phyloP scores from a whole-genome alignment of 2,888 invertebrate species.

The Lymantria monacha region DNA sequence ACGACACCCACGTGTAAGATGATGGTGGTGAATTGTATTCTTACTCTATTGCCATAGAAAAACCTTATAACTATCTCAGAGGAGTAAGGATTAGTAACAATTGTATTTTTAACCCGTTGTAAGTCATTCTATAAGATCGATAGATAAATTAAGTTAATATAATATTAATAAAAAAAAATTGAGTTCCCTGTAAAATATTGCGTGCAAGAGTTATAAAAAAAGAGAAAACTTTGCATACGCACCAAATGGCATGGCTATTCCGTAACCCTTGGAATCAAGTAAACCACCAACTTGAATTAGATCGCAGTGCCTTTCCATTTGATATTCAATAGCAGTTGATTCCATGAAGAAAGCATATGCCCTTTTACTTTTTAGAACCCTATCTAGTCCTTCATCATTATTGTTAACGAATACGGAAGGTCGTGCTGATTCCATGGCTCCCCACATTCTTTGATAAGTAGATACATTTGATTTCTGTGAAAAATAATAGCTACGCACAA shows the following conservation, averaged over 20 bases:
- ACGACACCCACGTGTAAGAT: too few relatives aligned
- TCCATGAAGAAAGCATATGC: conserved; percentile 98
- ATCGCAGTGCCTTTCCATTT: conserved; percentile 92
- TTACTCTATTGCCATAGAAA: too few relatives aligned
- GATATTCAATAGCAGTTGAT: conserved; percentile 96
- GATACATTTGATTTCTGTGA: conserved; percentile 92
- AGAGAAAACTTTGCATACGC: conserved; percentile 52
- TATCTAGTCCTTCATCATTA: conserved; percentile 93
- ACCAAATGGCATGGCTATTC: conserved; percentile 95
- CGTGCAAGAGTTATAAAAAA: too few relatives aligned
- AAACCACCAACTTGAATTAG: conserved; percentile 90
- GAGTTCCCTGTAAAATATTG: too few relatives aligned
- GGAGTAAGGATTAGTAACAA: too few relatives aligned
- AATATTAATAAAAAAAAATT: too few relatives aligned
- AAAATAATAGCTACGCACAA: not conserved
- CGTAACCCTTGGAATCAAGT: conserved; percentile 94
- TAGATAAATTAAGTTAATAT: too few relatives aligned
- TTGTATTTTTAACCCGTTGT: too few relatives aligned
- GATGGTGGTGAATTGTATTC: too few relatives aligned
- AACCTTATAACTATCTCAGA: too few relatives aligned
- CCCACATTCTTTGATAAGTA: conserved; percentile 95
- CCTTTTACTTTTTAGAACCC: conserved; percentile 89
- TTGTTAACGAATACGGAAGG: conserved; percentile 91
- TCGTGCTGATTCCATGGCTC: conserved; percentile 92
- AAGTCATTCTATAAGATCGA: too few relatives aligned